These are phyloP conservation scores for Thysanoteuthis rhombus DNA, from an alignment of 2,888 invertebrate genomes.

Conservation along the genomic window DNA sequence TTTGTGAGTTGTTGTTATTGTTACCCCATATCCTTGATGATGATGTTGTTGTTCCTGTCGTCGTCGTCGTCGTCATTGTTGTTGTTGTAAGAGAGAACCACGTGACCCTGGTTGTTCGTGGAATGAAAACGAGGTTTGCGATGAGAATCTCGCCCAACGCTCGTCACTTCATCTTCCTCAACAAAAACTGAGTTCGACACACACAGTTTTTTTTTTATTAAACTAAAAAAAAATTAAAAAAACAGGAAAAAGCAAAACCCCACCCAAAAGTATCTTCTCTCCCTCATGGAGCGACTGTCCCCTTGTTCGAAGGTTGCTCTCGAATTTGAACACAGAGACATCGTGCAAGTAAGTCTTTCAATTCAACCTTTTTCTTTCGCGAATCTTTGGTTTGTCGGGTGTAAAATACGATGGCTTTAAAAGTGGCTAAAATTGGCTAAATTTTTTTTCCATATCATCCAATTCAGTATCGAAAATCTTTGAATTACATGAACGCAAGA, in stretches of 20 bases:
- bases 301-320: slow-evolving; percentile 16
- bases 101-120: not conserved
- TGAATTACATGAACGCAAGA: too few relatives aligned
- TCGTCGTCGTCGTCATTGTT: not conserved
- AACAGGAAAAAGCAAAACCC: not conserved
- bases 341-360: slow-evolving; percentile 20
- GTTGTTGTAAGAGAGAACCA: not conserved
- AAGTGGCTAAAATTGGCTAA: too few relatives aligned
- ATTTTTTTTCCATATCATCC: too few relatives aligned
- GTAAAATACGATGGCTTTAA: too few relatives aligned
- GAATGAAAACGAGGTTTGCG: slow-evolving; percentile 26
- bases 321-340: slow-evolving; percentile 25
- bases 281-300: slow-evolving; percentile 16
- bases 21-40: too few relatives aligned
- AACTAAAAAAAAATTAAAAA: too few relatives aligned
- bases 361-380: not conserved
- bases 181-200: not conserved
- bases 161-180: not conserved
- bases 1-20: too few relatives aligned
- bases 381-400: too few relatives aligned
- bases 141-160: not conserved
- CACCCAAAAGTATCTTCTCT: not conserved
- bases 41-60: not conserved
- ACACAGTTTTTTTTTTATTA: not conserved
- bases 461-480: too few relatives aligned